A percentile compares a stretch with the other conserved stretches of the same genome.
Evolutionary conservation across 2,888 invertebrate genomes (phyloP).

Genomic region (Leptinotarsa juncta): DNA sequence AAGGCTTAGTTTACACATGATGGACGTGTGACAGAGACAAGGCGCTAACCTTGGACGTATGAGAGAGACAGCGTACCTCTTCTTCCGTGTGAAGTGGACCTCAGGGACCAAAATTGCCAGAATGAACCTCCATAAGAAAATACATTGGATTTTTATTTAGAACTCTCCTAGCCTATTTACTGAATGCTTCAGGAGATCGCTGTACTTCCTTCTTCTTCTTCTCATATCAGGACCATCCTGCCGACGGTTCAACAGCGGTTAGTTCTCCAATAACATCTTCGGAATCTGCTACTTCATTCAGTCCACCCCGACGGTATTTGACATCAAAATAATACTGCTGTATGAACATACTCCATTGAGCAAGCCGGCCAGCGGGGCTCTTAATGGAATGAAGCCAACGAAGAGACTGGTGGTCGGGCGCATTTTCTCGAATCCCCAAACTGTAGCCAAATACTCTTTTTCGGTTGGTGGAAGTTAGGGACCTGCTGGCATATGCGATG

Average conservation of each 20-base stretch:
- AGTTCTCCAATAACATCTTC: not conserved
- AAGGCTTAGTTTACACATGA: no score
- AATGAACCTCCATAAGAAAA: no score
- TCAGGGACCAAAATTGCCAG: no score
- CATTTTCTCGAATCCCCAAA: slow-evolving; percentile 58
- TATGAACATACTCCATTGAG: slow-evolving; percentile 57
- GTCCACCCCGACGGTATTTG: not conserved
- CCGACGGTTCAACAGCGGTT: not conserved
- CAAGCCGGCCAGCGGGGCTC: slow-evolving; percentile 57
- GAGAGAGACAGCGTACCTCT: no score
- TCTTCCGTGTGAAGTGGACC: no score
- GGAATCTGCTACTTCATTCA: not conserved
- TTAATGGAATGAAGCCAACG: slow-evolving; percentile 63
- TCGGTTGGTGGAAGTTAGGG: slow-evolving; percentile 39
- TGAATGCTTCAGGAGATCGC: not conserved
- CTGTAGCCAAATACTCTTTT: slow-evolving; percentile 7
- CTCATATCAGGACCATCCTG: not conserved
- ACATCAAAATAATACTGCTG: not conserved
- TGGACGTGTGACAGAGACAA: no score
- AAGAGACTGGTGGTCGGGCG: slow-evolving; percentile 66
- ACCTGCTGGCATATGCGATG: slow-evolving; percentile 50
- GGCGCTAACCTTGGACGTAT: no score
- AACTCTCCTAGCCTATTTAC: no score
- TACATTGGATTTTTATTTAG: no score
- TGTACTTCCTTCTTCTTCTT: slow-evolving; percentile 7